Evolutionary conservation across 2,113 vertebrate species (phyloP).

Genomic region (Tympanuchus pallidicinctus): DNA sequence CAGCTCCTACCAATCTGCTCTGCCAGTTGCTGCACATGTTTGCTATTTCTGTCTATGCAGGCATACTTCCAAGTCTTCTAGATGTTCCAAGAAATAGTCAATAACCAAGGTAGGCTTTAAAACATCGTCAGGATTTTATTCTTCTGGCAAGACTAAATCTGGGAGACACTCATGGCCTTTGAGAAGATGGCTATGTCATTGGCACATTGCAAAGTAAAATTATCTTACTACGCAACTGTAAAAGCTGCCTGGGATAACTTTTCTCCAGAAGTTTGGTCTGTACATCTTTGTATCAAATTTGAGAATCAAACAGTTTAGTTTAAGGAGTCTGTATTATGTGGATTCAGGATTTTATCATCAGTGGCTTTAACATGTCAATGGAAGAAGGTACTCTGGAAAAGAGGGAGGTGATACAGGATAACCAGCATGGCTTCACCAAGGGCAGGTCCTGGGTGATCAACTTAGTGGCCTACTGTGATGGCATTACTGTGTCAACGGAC

Average conservation of each 20-base stretch:
- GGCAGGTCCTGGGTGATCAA: too few species aligned
- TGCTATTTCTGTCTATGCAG: constrained; percentile 41
- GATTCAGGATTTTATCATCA: background rate
- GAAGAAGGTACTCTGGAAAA: background rate
- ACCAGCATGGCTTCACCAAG: too few species aligned
- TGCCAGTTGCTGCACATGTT: constrained; percentile 18
- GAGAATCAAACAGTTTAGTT: background rate
- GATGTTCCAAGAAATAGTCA: constrained; percentile 26
- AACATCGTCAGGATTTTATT: background rate
- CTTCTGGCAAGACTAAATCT: background rate
- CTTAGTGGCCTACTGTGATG: too few species aligned
- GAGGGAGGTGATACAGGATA: too few species aligned
- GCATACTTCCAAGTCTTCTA: constrained; percentile 15
- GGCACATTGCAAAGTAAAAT: background rate
- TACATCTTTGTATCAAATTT: background rate
- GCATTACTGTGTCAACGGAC: too few species aligned
- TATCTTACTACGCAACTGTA: background rate
- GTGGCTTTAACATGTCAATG: background rate
- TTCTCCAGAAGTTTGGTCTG: background rate
- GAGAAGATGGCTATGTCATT: background rate
- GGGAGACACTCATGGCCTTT: background rate
- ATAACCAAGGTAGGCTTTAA: background rate
- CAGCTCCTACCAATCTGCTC: constrained; percentile 23
- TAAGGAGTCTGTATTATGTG: background rate
- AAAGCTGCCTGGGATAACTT: background rate